Percentiles rank a stretch among this genome's conserved stretches.
These are phyloP conservation scores for Emmelina monodactyla DNA, from an alignment of 2,888 invertebrate genomes.

Conservation along the genomic window DNA sequence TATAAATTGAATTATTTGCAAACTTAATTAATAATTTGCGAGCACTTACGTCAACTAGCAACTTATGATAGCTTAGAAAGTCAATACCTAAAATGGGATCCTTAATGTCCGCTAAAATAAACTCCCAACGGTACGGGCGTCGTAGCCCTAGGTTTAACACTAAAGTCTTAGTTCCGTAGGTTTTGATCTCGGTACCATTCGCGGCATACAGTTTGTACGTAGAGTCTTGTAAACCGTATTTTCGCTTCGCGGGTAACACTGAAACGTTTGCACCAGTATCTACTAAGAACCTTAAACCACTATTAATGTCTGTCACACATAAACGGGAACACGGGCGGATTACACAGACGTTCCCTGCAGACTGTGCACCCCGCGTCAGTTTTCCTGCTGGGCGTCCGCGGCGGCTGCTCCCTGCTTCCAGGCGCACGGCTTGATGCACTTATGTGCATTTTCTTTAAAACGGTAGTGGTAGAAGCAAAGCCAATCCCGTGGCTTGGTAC, in stretches of 20 bases:
- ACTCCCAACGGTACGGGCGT: conserved; percentile 7
- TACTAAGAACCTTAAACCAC: conserved; percentile 3
- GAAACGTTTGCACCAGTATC: conserved; percentile 2
- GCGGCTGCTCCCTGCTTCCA: conserved; percentile 4
- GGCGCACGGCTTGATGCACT: conserved; percentile 1
- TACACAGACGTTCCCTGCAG: conserved; percentile 1
- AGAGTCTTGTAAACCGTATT: background rate
- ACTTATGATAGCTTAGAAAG: conserved; percentile 11
- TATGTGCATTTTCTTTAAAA: background rate
- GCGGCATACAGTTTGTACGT: conserved; percentile 8
- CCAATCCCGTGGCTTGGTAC: background rate
- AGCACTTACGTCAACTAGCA: conserved; percentile 9
- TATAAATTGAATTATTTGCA: no score
- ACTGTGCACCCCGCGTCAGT: conserved; percentile 1
- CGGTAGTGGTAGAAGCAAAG: conserved; percentile 1
- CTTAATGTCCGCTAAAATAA: conserved; percentile 9
- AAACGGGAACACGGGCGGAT: conserved; percentile 1
- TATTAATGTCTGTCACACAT: conserved; percentile 1
- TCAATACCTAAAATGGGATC: conserved; percentile 12
- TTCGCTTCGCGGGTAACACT: background rate
- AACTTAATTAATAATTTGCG: no score
- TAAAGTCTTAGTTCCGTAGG: conserved; percentile 7
- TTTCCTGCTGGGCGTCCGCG: background rate
- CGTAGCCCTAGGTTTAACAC: conserved; percentile 9
- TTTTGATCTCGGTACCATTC: conserved; percentile 6